Evolutionary conservation across 1,140 invertebrate genomes (phyloP), one percentile per base, ranked within the genome.

Genomic region (Tetragnatha versicolor): DNA sequence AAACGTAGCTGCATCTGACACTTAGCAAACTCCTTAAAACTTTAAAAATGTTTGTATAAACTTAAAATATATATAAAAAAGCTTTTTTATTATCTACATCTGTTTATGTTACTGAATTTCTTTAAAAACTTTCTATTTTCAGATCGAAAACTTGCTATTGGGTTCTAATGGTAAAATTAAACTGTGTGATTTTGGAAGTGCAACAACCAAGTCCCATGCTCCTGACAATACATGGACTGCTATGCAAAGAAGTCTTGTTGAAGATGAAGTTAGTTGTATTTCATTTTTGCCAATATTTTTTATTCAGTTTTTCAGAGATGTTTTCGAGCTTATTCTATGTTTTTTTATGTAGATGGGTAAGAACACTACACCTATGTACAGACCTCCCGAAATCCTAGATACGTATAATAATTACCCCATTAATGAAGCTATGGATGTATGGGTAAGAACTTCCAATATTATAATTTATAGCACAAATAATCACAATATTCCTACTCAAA

Each of bases 141-240:
- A 90, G 88, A 87, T 91, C 70, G 90, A 91, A 85, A 95, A 93
- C 85, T 84, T 93, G 51, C 85, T 97, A 10, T 89, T 98, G 33
- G 91, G 92, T 80, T 85, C 86, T 77, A 90, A 93, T 83, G 94
- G 95, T 80, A 89, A 90, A 81, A 91, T 99, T 42, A 99, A 99
- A 87, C 86, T 99, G 58, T 99, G 98, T 88, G 98, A 99, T 88
- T 99, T 99, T 90, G 98, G 98, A 1, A 98, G 96, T 83, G 92
- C 96, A 1, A 98, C 95, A 31, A 93, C 91, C 22, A 91, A 95
- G 84, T 88, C 92, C 37, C 93, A 92, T 85, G 84, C 90, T 63
- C 95, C 96, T 25, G 93, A 97, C 85, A 88, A 92, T 27, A 91
- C 92, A 42, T 99, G 98, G 98, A 93, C 92, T 83, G 93, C 94